Base-by-base conservation (phyloP, 2,797 vertebrate species). In the Semotilus atromaculatus region DNA sequence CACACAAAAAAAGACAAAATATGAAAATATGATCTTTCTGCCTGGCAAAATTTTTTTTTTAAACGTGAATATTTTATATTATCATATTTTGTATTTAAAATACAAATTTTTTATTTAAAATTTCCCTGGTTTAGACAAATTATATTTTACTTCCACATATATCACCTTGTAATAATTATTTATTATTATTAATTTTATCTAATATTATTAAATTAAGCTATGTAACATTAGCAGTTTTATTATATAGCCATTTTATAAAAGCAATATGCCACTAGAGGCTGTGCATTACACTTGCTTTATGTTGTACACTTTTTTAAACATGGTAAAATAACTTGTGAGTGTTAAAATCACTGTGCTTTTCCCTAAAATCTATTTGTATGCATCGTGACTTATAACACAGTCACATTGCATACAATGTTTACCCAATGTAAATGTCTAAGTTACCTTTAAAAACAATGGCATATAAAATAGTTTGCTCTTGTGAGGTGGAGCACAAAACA, bases 401-500 rank as follows among this genome's bases (percentile, higher is more conserved):
- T 48, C 45, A 45, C 45, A 45, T 40, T 0, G 2, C 14, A 45
- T 45, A 14, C 4, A 16, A 48, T 48, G 45, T 16, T 48, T 48
- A 16, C 48, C 19, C 29, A 31, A 4, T 70, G 21, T 53, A 55
- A 29, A 36, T 38, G 23, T 55, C 38, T 2, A 55, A 55, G 36
- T 71, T 29, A 68, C 43, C 29, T 80, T 36, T 34, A 34, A 48
- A 51, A 73, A 64, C 38, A 73, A 82, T 19, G 70, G 14, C 26
- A 4, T 5, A 23, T 71, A 43, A 29, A 62, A 23, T 48, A 34
- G 80, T 62, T 62, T 82, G 53, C 36, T 72, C 67, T 43, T 10
- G 51, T 34, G 58, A 31, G 3, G 40, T 23, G 19, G 26, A 82
- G 19, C 53, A 34, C 80, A 48, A 73, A 73, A 43, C 45, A 70